phyloP scores from a whole-genome alignment of 2,888 invertebrate species.

The Gordius sp. region DNA sequence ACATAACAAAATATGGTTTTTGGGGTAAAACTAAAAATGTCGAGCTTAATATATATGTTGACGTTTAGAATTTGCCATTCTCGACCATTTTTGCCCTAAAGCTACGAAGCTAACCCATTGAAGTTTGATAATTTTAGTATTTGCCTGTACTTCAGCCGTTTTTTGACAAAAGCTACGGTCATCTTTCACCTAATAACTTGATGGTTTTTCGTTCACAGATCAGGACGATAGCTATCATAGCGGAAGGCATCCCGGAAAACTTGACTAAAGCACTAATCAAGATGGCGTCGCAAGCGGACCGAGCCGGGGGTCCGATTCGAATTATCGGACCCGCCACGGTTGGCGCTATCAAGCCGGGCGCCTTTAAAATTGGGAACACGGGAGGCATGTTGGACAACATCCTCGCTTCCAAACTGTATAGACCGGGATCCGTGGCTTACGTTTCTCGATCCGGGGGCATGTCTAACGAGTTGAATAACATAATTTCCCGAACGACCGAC shows the following conservation, averaged over 20 bases:
- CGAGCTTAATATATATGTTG: too few species aligned
- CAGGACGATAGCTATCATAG: conserved; percentile 82
- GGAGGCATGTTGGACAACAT: conserved; percentile 99
- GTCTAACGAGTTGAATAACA: conserved; percentile 97
- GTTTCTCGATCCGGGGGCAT: conserved; percentile 95
- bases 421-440: conserved; percentile 83
- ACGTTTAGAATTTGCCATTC: too few species aligned
- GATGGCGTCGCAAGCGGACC: conserved; percentile 34
- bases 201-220: too few species aligned
- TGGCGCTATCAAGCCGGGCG: conserved; percentile 89
- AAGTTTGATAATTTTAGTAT: too few species aligned
- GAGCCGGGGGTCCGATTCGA: conserved; percentile 48
- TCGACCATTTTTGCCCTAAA: too few species aligned
- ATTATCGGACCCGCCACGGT: conserved; percentile 56
- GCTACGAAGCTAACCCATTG: too few species aligned
- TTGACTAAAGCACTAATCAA: conserved; percentile 68
- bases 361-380: conserved; percentile 85
- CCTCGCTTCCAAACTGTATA: conserved; percentile 72
- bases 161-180: too few species aligned
- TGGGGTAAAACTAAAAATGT: too few species aligned
- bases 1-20: too few species aligned
- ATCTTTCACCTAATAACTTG: too few species aligned
- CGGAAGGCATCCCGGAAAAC: conserved; percentile 96
- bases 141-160: too few species aligned
- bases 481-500: conserved; percentile 76